Evolutionary conservation across 2,797 vertebrate species (phyloP).

Genomic region (Oreochromis mossambicus): DNA sequence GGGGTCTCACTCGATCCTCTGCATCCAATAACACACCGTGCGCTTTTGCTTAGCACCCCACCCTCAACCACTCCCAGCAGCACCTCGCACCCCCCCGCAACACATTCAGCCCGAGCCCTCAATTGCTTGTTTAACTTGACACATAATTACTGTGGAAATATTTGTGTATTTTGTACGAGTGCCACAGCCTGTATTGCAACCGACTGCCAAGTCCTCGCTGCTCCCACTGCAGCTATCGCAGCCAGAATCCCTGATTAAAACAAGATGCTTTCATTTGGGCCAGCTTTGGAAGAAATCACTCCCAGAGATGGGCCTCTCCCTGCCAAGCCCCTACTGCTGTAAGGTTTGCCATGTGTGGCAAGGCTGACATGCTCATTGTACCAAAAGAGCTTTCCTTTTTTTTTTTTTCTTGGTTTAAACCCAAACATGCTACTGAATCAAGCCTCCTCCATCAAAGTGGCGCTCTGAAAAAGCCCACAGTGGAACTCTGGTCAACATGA

Average conservation of each 20-base stretch:
- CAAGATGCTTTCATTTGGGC: slow-evolving; percentile 82
- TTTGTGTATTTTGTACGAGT: slow-evolving; percentile 85
- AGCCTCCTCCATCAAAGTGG: slow-evolving; percentile 51
- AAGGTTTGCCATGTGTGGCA: slow-evolving; percentile 68
- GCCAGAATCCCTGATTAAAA: slow-evolving; percentile 85
- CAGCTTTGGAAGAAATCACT: slow-evolving; percentile 81
- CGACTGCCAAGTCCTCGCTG: slow-evolving; percentile 78
- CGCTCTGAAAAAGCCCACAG: slow-evolving; percentile 47
- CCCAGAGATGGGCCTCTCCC: slow-evolving; percentile 71
- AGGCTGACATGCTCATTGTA: slow-evolving; percentile 66
- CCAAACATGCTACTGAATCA: slow-evolving; percentile 69
- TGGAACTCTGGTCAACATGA: slow-evolving; percentile 50
- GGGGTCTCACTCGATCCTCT: slow-evolving; percentile 67
- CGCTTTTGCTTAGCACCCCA: slow-evolving; percentile 48
- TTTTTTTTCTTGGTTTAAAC: slow-evolving; percentile 28
- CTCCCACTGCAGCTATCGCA: slow-evolving; percentile 76
- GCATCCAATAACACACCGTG: slow-evolving; percentile 58
- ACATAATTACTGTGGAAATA: slow-evolving; percentile 86
- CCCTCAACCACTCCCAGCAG: background rate
- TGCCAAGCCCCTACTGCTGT: slow-evolving; percentile 74
- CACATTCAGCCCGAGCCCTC: slow-evolving; percentile 74
- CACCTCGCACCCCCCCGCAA: background rate
- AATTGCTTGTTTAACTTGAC: slow-evolving; percentile 85
- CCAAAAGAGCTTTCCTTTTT: slow-evolving; percentile 43
- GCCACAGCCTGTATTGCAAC: slow-evolving; percentile 73